Conservation (phyloP, 2,113 vertebrate genomes). For the Phalacrocorax aristotelis region DNA sequence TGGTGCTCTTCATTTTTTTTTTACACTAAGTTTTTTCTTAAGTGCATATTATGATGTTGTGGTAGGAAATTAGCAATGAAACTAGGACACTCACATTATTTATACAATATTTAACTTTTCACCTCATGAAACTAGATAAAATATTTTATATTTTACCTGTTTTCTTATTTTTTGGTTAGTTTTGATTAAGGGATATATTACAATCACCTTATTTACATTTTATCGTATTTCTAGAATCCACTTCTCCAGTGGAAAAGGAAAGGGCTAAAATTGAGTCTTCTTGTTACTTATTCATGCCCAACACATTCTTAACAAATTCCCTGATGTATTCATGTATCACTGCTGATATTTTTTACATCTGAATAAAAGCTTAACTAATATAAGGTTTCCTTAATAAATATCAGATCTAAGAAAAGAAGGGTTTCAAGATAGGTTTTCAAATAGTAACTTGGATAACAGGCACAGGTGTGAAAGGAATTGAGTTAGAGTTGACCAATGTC, state of each 20-base stretch:
- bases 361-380: neutral
- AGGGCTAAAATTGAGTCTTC: neutral
- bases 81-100: neutral
- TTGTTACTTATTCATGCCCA: neutral
- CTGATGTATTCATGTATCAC: neutral
- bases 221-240: neutral
- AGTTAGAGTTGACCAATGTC: neutral
- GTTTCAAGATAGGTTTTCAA: neutral
- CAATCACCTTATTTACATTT: neutral
- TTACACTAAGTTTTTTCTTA: neutral
- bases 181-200: neutral
- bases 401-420: neutral
- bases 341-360: neutral
- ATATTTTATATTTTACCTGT: neutral
- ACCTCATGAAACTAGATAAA: neutral
- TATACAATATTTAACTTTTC: neutral
- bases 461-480: neutral
- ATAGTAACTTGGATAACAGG: neutral
- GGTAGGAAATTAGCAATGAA: conserved; percentile 1
- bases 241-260: neutral
- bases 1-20: conserved; percentile 18
- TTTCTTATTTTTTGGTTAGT: neutral
- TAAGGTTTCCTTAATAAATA: neutral
- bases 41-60: neutral
- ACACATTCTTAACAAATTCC: neutral